Conservation (phyloP, 30 jellyfish, hydroid and myxozoan species). For the Aurelia coerulea region DNA sequence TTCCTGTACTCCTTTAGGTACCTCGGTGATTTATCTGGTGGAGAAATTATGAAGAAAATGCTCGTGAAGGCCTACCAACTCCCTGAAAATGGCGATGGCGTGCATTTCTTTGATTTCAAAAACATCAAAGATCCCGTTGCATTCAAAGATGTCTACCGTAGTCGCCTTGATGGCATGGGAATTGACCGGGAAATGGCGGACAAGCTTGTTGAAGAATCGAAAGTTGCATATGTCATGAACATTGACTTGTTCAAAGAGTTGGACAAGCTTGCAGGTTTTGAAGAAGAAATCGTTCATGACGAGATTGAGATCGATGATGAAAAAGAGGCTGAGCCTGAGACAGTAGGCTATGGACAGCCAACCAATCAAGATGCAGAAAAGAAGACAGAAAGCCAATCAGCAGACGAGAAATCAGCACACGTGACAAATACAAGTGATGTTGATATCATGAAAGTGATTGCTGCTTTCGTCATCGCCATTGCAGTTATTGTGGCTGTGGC, state of each 20-base stretch:
- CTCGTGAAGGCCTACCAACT: conserved; percentile 63
- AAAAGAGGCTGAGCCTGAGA: too few species aligned
- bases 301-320: conserved; percentile 30
- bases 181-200: conserved; percentile 60
- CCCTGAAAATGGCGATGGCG: conserved; percentile 81
- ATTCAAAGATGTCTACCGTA: conserved; percentile 63
- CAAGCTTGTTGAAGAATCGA: conserved; percentile 70
- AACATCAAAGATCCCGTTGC: conserved; percentile 39
- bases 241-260: conserved; percentile 67
- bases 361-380: not conserved
- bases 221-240: conserved; percentile 52
- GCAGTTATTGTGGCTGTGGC: conserved; percentile 29
- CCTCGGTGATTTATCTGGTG: conserved; percentile 87
- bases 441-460: conserved; percentile 41
- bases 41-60: conserved; percentile 67
- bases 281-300: conserved; percentile 69
- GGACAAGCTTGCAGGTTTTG: conserved; percentile 74
- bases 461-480: conserved; percentile 23
- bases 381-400: conserved; percentile 11
- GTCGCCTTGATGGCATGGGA: conserved; percentile 45
- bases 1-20: conserved; percentile 20
- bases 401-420: not conserved
- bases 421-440: conserved; percentile 10
- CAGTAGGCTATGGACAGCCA: not conserved
- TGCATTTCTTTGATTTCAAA: conserved; percentile 61